A percentile compares a stretch with the other conserved stretches of the same genome.
Evolutionary conservation across 2,797 vertebrate genomes (phyloP).

Genomic region (Pseudomugil gertrudae): DNA sequence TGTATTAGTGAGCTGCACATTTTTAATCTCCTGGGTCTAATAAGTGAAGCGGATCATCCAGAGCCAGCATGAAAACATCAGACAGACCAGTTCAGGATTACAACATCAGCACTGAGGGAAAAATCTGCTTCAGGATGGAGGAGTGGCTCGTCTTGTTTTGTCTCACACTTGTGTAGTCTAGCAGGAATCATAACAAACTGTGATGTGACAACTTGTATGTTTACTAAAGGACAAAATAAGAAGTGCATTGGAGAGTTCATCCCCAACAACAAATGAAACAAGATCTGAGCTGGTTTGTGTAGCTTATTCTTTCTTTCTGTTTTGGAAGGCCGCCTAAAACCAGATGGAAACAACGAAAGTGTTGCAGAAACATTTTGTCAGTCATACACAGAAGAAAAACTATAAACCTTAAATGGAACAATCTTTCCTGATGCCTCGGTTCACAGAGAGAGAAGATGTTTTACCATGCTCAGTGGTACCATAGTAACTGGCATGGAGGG

Average conservation of each 20-base stretch:
- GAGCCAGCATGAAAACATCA: conserved; percentile 19
- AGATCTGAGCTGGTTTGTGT: conserved; percentile 2
- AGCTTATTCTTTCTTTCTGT: background rate
- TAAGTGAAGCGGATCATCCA: background rate
- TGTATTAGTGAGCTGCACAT: conserved; percentile 53
- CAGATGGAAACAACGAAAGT: conserved; percentile 1
- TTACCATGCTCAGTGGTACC: too few relatives aligned
- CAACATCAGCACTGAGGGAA: background rate
- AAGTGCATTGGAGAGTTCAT: conserved; percentile 7
- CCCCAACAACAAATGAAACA: conserved; percentile 19
- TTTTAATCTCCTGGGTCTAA: conserved; percentile 43
- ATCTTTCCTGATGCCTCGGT: too few relatives aligned
- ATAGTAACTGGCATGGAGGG: too few relatives aligned
- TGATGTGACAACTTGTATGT: background rate
- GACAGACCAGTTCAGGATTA: conserved; percentile 34
- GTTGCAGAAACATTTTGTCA: background rate
- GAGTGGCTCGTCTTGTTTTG: conserved; percentile 1
- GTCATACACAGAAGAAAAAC: background rate
- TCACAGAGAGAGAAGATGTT: too few relatives aligned
- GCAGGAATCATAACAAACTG: background rate
- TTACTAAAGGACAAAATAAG: background rate
- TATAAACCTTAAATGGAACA: too few relatives aligned
- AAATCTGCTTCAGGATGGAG: background rate
- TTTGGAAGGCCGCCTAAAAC: conserved; percentile 20
- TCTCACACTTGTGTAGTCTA: conserved; percentile 3